Conservation (phyloP, 2,113 vertebrate species). For the Callocephalon fimbriatum region DNA sequence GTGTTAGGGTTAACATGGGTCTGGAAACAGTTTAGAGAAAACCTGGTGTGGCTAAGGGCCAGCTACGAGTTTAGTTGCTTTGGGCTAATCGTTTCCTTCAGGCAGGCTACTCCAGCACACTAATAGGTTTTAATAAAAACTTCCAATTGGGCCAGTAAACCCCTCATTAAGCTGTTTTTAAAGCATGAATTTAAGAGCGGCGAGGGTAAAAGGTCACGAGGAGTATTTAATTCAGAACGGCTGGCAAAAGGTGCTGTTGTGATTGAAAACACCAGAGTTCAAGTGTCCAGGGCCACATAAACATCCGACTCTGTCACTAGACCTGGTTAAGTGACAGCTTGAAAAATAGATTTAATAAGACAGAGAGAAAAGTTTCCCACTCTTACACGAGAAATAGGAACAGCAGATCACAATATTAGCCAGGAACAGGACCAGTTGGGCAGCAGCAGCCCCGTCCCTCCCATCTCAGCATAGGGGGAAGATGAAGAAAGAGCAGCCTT, state of each 20-base stretch:
- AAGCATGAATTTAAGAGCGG: constrained; percentile 87
- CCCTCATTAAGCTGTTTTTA: constrained; percentile 93
- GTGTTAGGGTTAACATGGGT: constrained; percentile 64
- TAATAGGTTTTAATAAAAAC: constrained; percentile 91
- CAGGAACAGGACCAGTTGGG: background rate
- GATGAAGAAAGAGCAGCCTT: background rate
- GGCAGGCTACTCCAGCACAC: constrained; percentile 75
- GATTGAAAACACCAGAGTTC: constrained; percentile 80
- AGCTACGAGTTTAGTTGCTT: constrained; percentile 76
- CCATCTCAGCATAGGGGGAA: background rate
- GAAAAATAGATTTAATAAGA: constrained; percentile 78
- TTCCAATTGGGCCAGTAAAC: constrained; percentile 89
- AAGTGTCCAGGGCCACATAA: constrained; percentile 71
- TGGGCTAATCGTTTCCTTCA: constrained; percentile 89
- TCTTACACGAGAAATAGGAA: constrained; percentile 25
- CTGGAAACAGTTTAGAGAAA: constrained; percentile 86
- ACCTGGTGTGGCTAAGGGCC: constrained; percentile 72
- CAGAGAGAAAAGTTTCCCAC: constrained; percentile 60
- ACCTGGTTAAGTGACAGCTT: constrained; percentile 79
- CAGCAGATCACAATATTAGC: background rate
- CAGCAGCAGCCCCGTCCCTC: background rate
- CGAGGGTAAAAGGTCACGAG: constrained; percentile 81
- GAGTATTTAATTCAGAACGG: constrained; percentile 84
- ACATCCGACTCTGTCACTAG: constrained; percentile 73
- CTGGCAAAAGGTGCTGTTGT: constrained; percentile 78